These are phyloP conservation scores for Fragum sueziense DNA, from an alignment of 2,888 invertebrate genomes.

Conservation along the genomic window DNA sequence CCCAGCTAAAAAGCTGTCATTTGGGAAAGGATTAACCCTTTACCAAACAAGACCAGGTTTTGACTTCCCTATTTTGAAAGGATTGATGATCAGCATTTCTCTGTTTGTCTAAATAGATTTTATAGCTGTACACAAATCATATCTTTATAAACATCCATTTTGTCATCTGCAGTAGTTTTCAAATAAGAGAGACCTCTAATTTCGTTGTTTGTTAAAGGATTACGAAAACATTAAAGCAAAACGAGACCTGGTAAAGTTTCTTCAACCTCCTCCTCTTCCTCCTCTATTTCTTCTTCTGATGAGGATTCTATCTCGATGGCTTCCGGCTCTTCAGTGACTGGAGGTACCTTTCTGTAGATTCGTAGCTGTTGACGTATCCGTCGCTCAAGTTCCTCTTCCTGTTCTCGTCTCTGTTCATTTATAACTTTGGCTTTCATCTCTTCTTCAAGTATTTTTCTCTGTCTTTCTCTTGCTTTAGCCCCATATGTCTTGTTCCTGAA, in stretches of 20 bases:
- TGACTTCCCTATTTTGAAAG: too few relatives aligned
- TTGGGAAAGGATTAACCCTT: too few relatives aligned
- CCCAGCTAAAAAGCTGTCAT: too few relatives aligned
- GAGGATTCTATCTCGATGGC: slow-evolving; percentile 48
- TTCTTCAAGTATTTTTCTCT: slow-evolving; percentile 67
- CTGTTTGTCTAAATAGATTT: too few relatives aligned
- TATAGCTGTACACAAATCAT: too few relatives aligned
- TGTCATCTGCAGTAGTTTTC: too few relatives aligned
- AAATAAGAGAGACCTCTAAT: too few relatives aligned
- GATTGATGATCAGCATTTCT: too few relatives aligned
- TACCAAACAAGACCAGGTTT: too few relatives aligned
- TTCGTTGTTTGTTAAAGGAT: too few relatives aligned
- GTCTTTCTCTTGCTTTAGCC: slow-evolving; percentile 60
- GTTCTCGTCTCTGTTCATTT: slow-evolving; percentile 65
- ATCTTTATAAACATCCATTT: too few relatives aligned
- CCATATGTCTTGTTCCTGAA: slow-evolving; percentile 64
- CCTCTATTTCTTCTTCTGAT: slow-evolving; percentile 58
- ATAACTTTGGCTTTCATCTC: slow-evolving; percentile 67
- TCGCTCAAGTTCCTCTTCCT: slow-evolving; percentile 63
- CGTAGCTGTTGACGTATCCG: slow-evolving; percentile 60
- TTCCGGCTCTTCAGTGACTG: slow-evolving; percentile 61
- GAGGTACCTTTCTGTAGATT: slow-evolving; percentile 59
- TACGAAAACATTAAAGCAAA: too few relatives aligned
- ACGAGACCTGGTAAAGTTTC: slow-evolving; percentile 71
- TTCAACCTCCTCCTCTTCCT: slow-evolving; percentile 55